Evolutionary conservation across 2,888 invertebrate genomes (phyloP).

Genomic region (Mactromeris polynyma): DNA sequence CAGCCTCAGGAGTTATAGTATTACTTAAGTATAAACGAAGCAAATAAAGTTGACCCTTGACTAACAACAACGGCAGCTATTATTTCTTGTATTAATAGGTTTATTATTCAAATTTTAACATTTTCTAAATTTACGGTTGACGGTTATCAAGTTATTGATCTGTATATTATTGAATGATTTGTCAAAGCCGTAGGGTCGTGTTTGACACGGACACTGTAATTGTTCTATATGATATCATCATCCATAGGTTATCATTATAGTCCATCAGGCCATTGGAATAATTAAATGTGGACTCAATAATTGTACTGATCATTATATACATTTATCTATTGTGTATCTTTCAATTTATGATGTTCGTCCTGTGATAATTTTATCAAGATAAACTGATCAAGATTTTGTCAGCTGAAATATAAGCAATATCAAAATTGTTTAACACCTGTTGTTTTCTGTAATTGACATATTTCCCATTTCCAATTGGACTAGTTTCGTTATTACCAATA

Average conservation of each 20-base stretch:
- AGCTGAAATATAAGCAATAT: too few relatives aligned
- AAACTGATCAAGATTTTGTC: too few relatives aligned
- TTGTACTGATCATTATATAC: background rate
- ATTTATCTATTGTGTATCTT: background rate
- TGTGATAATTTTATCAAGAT: background rate
- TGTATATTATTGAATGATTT: background rate
- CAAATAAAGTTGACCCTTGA: background rate
- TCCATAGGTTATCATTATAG: background rate
- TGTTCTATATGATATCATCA: background rate
- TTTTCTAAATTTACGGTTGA: background rate
- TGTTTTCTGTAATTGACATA: too few relatives aligned
- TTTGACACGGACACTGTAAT: background rate
- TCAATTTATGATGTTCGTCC: background rate
- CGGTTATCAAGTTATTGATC: background rate
- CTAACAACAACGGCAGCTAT: background rate
- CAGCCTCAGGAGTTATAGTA: too few relatives aligned
- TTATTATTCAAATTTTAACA: slow-evolving; percentile 12
- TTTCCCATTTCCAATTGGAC: too few relatives aligned
- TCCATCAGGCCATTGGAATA: slow-evolving; percentile 10
- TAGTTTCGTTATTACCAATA: background rate
- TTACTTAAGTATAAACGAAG: too few relatives aligned
- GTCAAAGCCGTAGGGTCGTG: slow-evolving; percentile 1
- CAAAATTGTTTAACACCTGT: too few relatives aligned
- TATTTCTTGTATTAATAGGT: background rate
- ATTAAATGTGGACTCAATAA: background rate